phyloP scores from a whole-genome alignment of 2,113 vertebrate genomes.

The Eptesicus fuscus region DNA sequence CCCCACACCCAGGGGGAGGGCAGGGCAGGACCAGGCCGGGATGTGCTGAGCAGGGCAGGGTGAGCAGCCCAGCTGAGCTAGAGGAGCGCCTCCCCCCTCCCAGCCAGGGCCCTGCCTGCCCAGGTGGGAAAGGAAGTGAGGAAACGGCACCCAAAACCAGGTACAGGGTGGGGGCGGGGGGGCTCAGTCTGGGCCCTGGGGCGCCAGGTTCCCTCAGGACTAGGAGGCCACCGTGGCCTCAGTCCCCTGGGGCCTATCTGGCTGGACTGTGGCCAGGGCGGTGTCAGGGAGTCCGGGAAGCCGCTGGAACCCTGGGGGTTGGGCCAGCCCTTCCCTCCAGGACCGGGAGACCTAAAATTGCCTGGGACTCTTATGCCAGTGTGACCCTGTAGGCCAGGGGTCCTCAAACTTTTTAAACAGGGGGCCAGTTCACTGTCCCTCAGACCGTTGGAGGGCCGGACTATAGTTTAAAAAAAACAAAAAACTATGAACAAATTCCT shows the following conservation, averaged over 20 bases:
- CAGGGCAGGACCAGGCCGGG: slow-evolving; percentile 41
- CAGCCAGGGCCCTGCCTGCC: neutral
- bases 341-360: neutral
- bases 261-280: neutral
- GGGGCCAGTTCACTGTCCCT: too few species aligned
- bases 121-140: slow-evolving; percentile 23
- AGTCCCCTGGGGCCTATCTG: neutral
- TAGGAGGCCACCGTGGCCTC: neutral
- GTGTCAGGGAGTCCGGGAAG: neutral
- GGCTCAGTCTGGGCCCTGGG: neutral
- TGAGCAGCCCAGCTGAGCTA: neutral
- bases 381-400: neutral
- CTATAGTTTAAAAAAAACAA: too few species aligned
- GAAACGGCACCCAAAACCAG: slow-evolving; percentile 23
- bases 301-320: neutral
- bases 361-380: neutral
- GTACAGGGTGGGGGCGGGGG: neutral
- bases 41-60: slow-evolving; percentile 52
- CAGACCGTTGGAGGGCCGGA: too few species aligned
- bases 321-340: neutral
- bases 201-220: neutral
- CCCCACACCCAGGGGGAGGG: slow-evolving; percentile 15
- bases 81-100: neutral
- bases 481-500: too few species aligned
- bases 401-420: too few species aligned